Conservation (phyloP, 2,888 invertebrate species). For the Parascotia fuliginaria region DNA sequence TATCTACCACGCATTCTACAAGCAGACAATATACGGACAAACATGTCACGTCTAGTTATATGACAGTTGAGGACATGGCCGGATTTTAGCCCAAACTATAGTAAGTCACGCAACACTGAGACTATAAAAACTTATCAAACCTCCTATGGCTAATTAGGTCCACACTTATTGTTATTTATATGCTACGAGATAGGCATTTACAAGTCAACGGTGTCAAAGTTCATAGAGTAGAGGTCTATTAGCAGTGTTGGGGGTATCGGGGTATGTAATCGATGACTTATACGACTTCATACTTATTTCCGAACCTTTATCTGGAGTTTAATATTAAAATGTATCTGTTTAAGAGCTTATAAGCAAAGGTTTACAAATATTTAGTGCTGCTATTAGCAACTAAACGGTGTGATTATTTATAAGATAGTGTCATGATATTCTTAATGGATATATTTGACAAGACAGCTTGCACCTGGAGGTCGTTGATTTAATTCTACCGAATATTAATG, state of each 20-base stretch:
- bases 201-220: conserved; percentile 53
- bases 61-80: conserved; percentile 43
- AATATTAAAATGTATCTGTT: conserved; percentile 22
- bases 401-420: conserved; percentile 73
- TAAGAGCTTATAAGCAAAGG: conserved; percentile 15
- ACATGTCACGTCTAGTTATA: too few species aligned
- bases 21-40: neutral
- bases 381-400: conserved; percentile 64
- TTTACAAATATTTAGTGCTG: conserved; percentile 53
- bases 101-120: conserved; percentile 67
- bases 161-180: conserved; percentile 71
- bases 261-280: conserved; percentile 17
- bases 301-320: conserved; percentile 37
- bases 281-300: conserved; percentile 34
- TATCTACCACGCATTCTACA: neutral
- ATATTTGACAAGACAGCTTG: conserved; percentile 67
- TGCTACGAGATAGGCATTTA: conserved; percentile 51
- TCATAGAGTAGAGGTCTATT: conserved; percentile 28
- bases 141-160: conserved; percentile 72
- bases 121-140: conserved; percentile 76
- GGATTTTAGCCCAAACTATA: conserved; percentile 63
- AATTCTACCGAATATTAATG: conserved; percentile 79
- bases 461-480: conserved; percentile 68
- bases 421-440: conserved; percentile 59
- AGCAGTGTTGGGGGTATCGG: conserved; percentile 34